Evolutionary conservation across 1,140 invertebrate genomes (phyloP).

Genomic region (Plectrocnemia conspersa): DNA sequence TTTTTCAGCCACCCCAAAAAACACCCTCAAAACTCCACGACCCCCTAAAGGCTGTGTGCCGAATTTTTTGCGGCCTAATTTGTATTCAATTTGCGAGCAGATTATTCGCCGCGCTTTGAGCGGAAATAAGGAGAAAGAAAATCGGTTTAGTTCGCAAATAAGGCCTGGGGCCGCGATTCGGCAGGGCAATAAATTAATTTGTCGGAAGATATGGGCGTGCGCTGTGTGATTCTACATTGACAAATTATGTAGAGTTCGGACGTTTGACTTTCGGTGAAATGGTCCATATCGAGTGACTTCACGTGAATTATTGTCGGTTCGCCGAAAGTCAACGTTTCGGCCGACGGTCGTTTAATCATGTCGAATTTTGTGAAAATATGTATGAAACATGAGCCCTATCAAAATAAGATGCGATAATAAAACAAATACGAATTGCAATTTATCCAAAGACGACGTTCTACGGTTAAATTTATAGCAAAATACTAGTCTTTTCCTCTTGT

Average conservation of each 20-base stretch:
- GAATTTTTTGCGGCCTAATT: constrained; percentile 27
- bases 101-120: constrained; percentile 23
- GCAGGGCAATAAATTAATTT: constrained; percentile 31
- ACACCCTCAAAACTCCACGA: background rate
- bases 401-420: no score
- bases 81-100: constrained; percentile 31
- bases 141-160: constrained; percentile 31
- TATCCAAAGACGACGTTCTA: no score
- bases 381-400: no score
- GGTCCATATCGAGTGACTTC: constrained; percentile 11
- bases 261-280: constrained; percentile 12
- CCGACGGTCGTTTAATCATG: no score
- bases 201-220: constrained; percentile 23
- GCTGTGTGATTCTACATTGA: constrained; percentile 31
- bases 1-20: no score
- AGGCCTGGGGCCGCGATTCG: background rate
- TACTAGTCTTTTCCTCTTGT: no score
- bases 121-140: constrained; percentile 30
- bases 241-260: constrained; percentile 34
- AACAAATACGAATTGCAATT: no score
- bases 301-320: no score
- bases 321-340: no score
- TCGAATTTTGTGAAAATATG: no score
- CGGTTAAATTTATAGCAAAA: no score
- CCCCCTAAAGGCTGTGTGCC: background rate